Base-by-base conservation (phyloP, 1,140 invertebrate genomes). In the Rhysida immarginata region DNA sequence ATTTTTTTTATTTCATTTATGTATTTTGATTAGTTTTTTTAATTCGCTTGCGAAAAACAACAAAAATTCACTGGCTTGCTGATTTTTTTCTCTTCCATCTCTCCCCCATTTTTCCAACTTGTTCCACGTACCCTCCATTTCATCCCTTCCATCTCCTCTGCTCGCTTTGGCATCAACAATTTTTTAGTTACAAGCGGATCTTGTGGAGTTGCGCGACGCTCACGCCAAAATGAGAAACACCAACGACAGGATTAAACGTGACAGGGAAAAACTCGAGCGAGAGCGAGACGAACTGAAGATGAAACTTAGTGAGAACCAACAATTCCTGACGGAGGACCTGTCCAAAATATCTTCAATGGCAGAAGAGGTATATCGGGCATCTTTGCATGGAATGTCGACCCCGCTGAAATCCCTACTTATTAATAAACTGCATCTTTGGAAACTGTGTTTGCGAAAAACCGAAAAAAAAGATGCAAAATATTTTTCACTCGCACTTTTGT, bases 221-320 rank as follows among this genome's bases (percentile, higher is more conserved):
- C 88, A 93, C 67, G 88, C 88, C 3, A 92, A 93, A 68, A 69
- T 94, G 48, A 75, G 89, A 42, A 90, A 87, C n/a, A 87, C 88
- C 42, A 92, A 91, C 66, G 89, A 93, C 60, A 90, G 92, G 65
- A 74, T 93, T 57, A 75, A 87, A 45, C 74, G 87, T 41, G 89
- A 95, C 66, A 87, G 87, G 58, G 87, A 92, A 64, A 75, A 83
- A 2, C 79, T 84, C 61, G 87, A 92, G 61, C 79, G 80, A 59
- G 87, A 92, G 62, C 26, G 58, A 13, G 62, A 65, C 27, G 60
- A 63, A 55, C 58, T 57, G 56, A 49, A 44, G 35, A 48, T 53
- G n/a, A 58, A 49, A 23, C 23, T 59, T 8, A 56, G 51, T 25
- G 35, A 44, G 25, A 42, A 18, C 24, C 35, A 50, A 27, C 25